Evolutionary conservation across 1,140 invertebrate genomes (phyloP), one percentile per base, ranked within the genome.

Genomic region (Mycetomoellerius zeteki): DNA sequence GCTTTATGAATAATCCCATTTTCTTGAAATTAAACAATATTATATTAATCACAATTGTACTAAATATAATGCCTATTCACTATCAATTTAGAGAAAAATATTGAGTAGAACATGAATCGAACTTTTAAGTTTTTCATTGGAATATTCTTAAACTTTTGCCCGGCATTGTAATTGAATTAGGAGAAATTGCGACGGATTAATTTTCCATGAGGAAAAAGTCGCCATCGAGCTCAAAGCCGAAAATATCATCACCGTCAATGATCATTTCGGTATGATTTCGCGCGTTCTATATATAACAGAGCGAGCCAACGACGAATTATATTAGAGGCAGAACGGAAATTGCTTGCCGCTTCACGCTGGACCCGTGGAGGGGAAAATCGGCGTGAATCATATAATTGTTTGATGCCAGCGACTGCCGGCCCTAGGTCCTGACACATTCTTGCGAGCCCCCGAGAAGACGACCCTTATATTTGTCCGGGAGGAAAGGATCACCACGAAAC

Each of bases 341-440:
- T 65, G 76, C 7, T 80, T n/a, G 43, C 14, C 19, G 30, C 47
- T 62, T 21, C 43, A n/a, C 43, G 43, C 5, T 5, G 30, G 71
- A 56, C 50, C 30, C 12, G n/a, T 14, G 27, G 71, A 8, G 43
- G 43, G 72, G 86, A 54, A 86, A 73, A 90, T 88, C 86, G 76
- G 80, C 69, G 90, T 82, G 88, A 92, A 92, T 90, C 88, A 92
- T 84, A 90, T 93, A 92, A 93, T 93, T 92, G 92, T 88, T 80
- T 85, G 78, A 71, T 56, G 78, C 69, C 37, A 6, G 47, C 33
- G 62, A 52, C 72, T 50, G 27, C 47, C 50, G n/a, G 72, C 50
- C 75, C 21, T 30, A 43, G 19, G 33, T 47, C 50, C 30, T 16
- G 62, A 76, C 81, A 76, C 84, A 60, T 85, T 78, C 72, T 85